Percentiles rank a stretch among this genome's conserved stretches.
Conservation (phyloP, 2,888 invertebrate genomes). For the Spilosoma lubricipeda region DNA sequence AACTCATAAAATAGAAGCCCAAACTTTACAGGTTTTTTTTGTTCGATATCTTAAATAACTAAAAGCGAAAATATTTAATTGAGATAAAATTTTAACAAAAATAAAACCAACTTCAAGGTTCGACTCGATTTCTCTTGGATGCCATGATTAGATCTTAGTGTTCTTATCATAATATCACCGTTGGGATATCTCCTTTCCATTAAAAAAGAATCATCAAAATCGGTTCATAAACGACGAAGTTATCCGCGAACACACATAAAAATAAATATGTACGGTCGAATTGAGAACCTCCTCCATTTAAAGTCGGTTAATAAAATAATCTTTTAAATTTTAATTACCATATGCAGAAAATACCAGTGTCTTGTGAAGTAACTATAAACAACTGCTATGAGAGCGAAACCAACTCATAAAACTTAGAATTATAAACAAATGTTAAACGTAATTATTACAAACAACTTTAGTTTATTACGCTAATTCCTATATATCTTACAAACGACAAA, state of each 20-base stretch:
- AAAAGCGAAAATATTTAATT: neutral
- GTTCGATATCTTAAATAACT: neutral
- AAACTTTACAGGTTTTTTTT: neutral
- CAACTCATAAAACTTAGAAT: slow-evolving; percentile 40
- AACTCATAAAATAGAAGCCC: neutral
- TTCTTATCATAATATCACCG: too few relatives aligned
- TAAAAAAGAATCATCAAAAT: too few relatives aligned
- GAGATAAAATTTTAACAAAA: too few relatives aligned
- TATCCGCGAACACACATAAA: too few relatives aligned
- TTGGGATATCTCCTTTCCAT: too few relatives aligned
- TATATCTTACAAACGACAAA: neutral
- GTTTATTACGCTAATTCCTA: slow-evolving; percentile 10
- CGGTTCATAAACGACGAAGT: too few relatives aligned
- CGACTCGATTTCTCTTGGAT: too few relatives aligned
- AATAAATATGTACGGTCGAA: too few relatives aligned
- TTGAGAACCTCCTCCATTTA: too few relatives aligned
- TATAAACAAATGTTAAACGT: slow-evolving; percentile 40
- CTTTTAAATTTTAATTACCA: slow-evolving; percentile 31
- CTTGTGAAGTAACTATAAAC: slow-evolving; percentile 31
- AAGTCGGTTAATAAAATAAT: slow-evolving; percentile 10
- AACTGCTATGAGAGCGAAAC: slow-evolving; percentile 28
- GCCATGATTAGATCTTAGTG: too few relatives aligned
- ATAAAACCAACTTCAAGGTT: too few relatives aligned
- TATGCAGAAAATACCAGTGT: slow-evolving; percentile 36
- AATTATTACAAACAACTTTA: slow-evolving; percentile 46